Evolutionary conservation across 2,797 vertebrate genomes (phyloP).

Genomic region (Mareca penelope): DNA sequence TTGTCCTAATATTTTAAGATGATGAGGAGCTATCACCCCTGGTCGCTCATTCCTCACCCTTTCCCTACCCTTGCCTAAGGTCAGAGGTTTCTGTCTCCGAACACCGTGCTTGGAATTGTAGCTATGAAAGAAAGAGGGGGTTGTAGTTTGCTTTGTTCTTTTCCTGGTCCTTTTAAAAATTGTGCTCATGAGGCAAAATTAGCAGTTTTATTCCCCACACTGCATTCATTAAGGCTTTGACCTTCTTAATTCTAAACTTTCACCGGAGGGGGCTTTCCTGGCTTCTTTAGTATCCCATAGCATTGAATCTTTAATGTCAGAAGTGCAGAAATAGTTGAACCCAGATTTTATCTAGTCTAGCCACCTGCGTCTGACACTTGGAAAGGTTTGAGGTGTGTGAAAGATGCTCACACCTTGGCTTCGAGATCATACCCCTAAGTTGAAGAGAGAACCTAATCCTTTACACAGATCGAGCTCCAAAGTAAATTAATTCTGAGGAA

Average conservation of each 20-base stretch:
- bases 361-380: background rate
- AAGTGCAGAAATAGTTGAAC: background rate
- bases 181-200: background rate
- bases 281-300: background rate
- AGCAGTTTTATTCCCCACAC: background rate
- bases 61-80: background rate
- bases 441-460: background rate
- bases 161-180: background rate
- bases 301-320: background rate
- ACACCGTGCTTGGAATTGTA: background rate
- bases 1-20: background rate
- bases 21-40: background rate
- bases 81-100: background rate
- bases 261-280: background rate
- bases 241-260: slow-evolving; percentile 20
- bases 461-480: background rate
- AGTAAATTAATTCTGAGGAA: background rate
- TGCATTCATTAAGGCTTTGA: slow-evolving; percentile 20
- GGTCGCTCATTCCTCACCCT: rapidly evolving
- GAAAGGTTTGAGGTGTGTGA: background rate
- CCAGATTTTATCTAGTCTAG: background rate
- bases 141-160: background rate
- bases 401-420: background rate
- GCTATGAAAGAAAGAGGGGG: background rate
- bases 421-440: background rate